Conservation (phyloP, 2,797 vertebrate genomes). For the Enoplosus armatus region DNA sequence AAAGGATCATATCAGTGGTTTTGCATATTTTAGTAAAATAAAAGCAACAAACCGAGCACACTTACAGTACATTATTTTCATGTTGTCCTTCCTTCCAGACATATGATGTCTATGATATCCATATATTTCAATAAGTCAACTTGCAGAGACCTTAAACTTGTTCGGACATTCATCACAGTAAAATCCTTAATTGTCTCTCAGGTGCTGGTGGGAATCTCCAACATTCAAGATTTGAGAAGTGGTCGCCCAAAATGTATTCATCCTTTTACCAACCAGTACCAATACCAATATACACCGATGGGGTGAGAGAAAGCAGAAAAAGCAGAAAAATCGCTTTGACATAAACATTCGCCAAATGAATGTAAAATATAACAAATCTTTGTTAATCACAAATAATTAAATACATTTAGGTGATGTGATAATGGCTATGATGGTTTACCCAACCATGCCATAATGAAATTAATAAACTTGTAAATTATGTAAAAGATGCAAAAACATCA, state of each 20-base stretch:
- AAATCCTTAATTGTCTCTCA: background rate
- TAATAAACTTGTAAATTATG: background rate
- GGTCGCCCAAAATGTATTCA: too few relatives aligned
- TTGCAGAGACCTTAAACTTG: constrained; percentile 7
- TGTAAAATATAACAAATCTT: background rate
- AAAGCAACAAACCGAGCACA: background rate
- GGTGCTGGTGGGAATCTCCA: constrained; percentile 18
- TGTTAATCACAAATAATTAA: constrained; percentile 1
- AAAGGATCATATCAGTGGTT: constrained; percentile 7
- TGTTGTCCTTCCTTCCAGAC: background rate
- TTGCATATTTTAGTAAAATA: constrained; percentile 11
- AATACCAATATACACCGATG: too few relatives aligned
- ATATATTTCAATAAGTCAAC: background rate
- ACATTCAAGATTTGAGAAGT: too few relatives aligned
- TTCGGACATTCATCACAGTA: background rate
- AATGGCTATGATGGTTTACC: background rate
- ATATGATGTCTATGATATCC: too few relatives aligned
- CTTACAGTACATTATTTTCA: constrained; percentile 2
- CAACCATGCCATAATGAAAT: background rate
- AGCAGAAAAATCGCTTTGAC: background rate
- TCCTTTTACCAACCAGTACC: too few relatives aligned
- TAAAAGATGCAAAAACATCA: background rate
- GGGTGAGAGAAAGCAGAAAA: too few relatives aligned
- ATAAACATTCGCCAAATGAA: background rate
- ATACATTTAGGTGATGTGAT: background rate